Evolutionary conservation across 2,113 vertebrate genomes (phyloP), one percentile per base, ranked within the genome.

Genomic region (Triplophysa tibetana): DNA sequence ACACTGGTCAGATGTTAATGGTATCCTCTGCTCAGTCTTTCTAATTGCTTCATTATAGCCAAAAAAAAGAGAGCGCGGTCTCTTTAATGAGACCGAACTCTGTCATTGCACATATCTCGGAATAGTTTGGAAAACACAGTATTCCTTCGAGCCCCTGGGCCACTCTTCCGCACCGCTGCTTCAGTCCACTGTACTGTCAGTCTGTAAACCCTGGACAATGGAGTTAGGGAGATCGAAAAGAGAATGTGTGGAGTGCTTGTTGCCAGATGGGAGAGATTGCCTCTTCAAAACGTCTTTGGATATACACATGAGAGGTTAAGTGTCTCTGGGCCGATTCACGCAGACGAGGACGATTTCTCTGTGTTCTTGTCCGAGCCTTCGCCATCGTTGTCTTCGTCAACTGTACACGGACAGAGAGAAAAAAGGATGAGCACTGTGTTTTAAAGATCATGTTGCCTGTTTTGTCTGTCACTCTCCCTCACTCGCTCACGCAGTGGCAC

Each of bases 201-300:
- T 41, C 75, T 79, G 83, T 77, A 78, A 81, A 81, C 76, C 83
- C 75, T 78, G 65, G 78, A 75, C 41, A 74, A 76, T 84, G 80
- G 70, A 81, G 77, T 79, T 69, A 68, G 38, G 80, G 82, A 68
- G 66, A 78, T 58, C 21, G 65, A 69, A 60, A 78, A 67, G 61
- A 78, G 80, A 48, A 38, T 70, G 43, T 62, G 86, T 79, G 89
- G 89, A 91, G 91, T 89, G 89, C 88, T 88, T 90, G 91, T 89
- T 90, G 90, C 90, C 90, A 88, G 88, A 89, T 90, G 90, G 89
- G 87, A 90, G 84, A 91, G 91, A 90, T 79, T 90, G 91, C 91
- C 90, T 91, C 91, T 92, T 89, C 91, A 92, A 90, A 93, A 88
- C 90, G 91, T 92, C 91, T 93, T 93, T 93, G 91, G 91, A 88